Percentiles rank a stretch among this genome's conserved stretches.
Conservation (phyloP, 2,888 invertebrate genomes). For the Mermis nigrescens region DNA sequence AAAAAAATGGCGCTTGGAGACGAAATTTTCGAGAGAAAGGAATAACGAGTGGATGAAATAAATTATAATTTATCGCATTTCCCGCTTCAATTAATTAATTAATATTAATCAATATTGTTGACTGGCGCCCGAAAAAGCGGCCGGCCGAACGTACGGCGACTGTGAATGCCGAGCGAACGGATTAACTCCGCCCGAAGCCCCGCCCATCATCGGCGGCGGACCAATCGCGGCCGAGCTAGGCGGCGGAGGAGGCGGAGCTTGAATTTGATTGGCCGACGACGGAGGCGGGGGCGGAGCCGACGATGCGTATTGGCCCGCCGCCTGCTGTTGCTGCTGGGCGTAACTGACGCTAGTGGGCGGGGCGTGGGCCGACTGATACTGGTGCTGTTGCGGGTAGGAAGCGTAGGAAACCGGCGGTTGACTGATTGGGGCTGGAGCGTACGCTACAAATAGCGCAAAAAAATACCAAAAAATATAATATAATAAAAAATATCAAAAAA, state of each 20-base stretch:
- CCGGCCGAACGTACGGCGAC: not conserved
- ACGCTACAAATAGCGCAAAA: not conserved
- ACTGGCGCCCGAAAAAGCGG: not conserved
- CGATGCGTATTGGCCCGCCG: not conserved
- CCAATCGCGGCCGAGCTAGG: not conserved
- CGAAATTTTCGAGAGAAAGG: too few species aligned
- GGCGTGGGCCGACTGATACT: slow-evolving; percentile 13
- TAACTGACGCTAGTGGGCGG: too few species aligned
- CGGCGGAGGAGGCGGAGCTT: not conserved
- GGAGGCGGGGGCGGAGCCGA: not conserved
- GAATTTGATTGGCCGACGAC: not conserved
- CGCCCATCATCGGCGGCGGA: slow-evolving; percentile 1
- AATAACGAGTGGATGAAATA: too few species aligned
- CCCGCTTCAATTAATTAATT: too few species aligned
- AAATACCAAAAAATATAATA: too few species aligned
- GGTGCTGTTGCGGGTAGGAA: slow-evolving; percentile 12
- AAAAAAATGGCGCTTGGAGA: too few species aligned
- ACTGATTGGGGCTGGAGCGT: not conserved
- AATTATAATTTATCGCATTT: too few species aligned
- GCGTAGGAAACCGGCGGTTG: not conserved
- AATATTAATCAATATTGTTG: too few species aligned
- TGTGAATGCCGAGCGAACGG: slow-evolving; percentile 7
- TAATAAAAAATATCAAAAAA: too few species aligned
- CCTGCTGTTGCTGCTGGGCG: slow-evolving; percentile 15
- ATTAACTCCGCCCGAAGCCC: slow-evolving; percentile 3